Percentiles rank a stretch among this genome's conserved stretches.
These are phyloP conservation scores for Sebastes hubbsi DNA, from an alignment of 2,797 vertebrate genomes.

Conservation along the genomic window DNA sequence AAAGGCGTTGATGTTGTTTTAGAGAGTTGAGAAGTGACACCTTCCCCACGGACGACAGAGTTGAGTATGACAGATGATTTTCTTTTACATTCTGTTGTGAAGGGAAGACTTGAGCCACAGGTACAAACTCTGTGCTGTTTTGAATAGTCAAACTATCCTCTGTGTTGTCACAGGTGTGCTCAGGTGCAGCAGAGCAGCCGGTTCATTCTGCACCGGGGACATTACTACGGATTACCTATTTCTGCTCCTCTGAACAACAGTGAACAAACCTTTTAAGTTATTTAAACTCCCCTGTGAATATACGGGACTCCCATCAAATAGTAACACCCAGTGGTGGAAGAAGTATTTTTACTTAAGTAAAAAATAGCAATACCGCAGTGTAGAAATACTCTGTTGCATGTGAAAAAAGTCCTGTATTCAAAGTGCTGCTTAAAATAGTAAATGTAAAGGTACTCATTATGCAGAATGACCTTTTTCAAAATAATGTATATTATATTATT, in stretches of 20 bases:
- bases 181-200: not conserved
- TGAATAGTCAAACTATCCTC: slow-evolving; percentile 66
- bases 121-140: slow-evolving; percentile 41
- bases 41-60: not conserved
- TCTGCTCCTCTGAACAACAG: not conserved
- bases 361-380: not conserved
- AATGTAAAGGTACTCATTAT: not conserved
- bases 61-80: not conserved
- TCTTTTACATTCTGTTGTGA: not conserved
- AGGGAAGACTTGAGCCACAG: not conserved
- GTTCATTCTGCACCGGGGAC: not conserved
- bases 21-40: not conserved
- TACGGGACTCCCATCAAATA: not conserved
- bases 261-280: not conserved
- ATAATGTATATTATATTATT: not conserved
- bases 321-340: not conserved
- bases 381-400: not conserved
- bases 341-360: not conserved
- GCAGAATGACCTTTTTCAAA: not conserved
- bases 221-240: not conserved
- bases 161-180: not conserved
- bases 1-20: not conserved
- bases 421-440: not conserved
- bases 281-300: not conserved
- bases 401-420: not conserved